Percentiles rank a stretch among this genome's conserved stretches.
These are phyloP conservation scores for Bimastos eiseni DNA, from an alignment of 2,888 invertebrate genomes.

Conservation along the genomic window DNA sequence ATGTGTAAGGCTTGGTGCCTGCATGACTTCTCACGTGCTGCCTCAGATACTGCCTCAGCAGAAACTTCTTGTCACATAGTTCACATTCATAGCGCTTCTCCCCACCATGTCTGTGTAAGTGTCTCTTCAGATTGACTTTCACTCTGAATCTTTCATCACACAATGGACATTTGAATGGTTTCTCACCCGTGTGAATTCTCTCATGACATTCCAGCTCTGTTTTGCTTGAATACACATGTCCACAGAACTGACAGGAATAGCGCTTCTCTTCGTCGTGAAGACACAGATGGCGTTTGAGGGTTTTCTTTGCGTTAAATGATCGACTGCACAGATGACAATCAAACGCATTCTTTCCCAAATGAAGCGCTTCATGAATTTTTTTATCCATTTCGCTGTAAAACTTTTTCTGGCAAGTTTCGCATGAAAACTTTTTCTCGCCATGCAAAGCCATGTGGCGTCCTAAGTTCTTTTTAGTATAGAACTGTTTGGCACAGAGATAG, in stretches of 20 bases:
- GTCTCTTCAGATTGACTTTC: not conserved
- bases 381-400: not conserved
- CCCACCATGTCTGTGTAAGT: not conserved
- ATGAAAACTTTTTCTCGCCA: not conserved
- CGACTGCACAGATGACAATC: not conserved
- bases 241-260: constrained; percentile 14
- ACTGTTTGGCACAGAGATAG: not conserved
- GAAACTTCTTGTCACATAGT: not conserved
- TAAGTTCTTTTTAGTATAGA: not conserved
- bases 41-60: not conserved
- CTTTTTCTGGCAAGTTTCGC: not conserved
- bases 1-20: not conserved
- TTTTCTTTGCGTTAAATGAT: not conserved
- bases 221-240: not conserved
- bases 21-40: not conserved
- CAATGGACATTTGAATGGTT: not conserved
- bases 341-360: not conserved
- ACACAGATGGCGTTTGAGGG: not conserved
- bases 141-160: not conserved
- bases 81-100: constrained; percentile 7
- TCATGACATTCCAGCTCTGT: not conserved
- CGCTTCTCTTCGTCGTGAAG: not conserved
- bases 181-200: not conserved
- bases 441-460: constrained; percentile 10
- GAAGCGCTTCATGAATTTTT: not conserved